Evolutionary conservation across 2,888 invertebrate genomes (phyloP), one percentile per base, ranked within the genome.

Genomic region (Junonia oenone): DNA sequence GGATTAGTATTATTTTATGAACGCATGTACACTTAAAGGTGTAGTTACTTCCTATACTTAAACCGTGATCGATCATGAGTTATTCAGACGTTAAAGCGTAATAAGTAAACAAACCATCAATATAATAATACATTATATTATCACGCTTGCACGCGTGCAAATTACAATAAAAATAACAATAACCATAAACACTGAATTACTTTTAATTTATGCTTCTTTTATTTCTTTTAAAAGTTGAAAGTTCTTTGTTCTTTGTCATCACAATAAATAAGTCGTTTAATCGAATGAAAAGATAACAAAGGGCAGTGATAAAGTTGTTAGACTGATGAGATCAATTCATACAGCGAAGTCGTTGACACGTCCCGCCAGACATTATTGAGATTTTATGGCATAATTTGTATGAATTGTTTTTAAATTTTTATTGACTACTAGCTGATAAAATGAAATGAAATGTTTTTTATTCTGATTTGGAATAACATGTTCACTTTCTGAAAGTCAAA

Each of bases 291-390:
- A 17, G 13, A 15, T 22, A 47, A 54, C 53, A 48, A 54, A 54
- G 53, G 47, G 31, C 53, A 31, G 38, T 47, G 13, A 53, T 40
- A 54, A 31, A 26, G 40, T 38, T n/a, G 53, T 54, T 54, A 46
- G 45, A 54, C 31, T 33, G 53, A 47, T 38, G 45, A 52, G 35
- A 46, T 52, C 45, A 37, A 40, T 11, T 31, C 47, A 13, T 6
- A 6, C 26, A 26, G 26, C 9, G 53, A 19, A n/a, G 53, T 54
- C 53, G 38, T 54, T 54, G 53, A 54, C 53, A 48, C 40, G 38
- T 19, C 40, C 29, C 53, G 38, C 13, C 0, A 14, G 8, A 2
- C 0, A 6, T 14, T 14, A 14, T 4, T 9, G 19, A 26, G 22
- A 11, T 15, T 47, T 53, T 47, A 37, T 31, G 6, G 17, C 38